Base-by-base conservation (phyloP, 2,797 vertebrate species). In the Allobates femoralis region DNA sequence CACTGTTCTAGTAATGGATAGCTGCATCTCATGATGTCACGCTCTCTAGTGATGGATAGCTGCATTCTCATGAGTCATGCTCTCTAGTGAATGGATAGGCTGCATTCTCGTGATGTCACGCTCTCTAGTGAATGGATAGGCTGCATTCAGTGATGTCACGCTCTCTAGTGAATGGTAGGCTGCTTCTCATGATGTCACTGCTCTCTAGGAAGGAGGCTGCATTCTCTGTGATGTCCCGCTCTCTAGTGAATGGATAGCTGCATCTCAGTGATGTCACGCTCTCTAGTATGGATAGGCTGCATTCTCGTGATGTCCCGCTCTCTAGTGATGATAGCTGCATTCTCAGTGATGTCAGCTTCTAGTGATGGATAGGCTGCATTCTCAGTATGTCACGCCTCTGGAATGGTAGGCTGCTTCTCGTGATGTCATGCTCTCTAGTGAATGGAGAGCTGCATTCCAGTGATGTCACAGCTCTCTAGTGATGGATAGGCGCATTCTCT, bases 401-500 rank as follows among this genome's bases (percentile, higher is more conserved):
- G 23, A n/a, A 6, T 58, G n/a, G 28, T 62, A 28, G 58, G n/a
- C 10, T 26, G 11, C 21, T 62, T 62, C 58, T 62, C n/a, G 28
- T n/a, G n/a, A n/a, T n/a, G n/a, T n/a, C n/a, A n/a, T n/a, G n/a
- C n/a, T n/a, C n/a, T n/a, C n/a, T n/a, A n/a, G n/a, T n/a, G n/a
- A n/a, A n/a, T n/a, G n/a, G 26, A n/a, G n/a, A n/a, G n/a, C n/a
- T n/a, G n/a, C n/a, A n/a, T n/a, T n/a, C n/a, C n/a, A n/a, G n/a
- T n/a, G n/a, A 62, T 26, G 56, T 58, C 58, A 26, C 67, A 37
- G 30, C 1, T 34, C 16, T 71, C 34, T 71, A 71, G 67, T 34
- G 1, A 69, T 71, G 32, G 67, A 71, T 71, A 41, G 67, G 34
- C 67, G 67, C 7, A 71, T 71, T 71, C 66, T 69, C 66, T 69